These are phyloP conservation scores for Crenuchus spilurus DNA, from an alignment of 2,797 vertebrate species.

Conservation along the genomic window DNA sequence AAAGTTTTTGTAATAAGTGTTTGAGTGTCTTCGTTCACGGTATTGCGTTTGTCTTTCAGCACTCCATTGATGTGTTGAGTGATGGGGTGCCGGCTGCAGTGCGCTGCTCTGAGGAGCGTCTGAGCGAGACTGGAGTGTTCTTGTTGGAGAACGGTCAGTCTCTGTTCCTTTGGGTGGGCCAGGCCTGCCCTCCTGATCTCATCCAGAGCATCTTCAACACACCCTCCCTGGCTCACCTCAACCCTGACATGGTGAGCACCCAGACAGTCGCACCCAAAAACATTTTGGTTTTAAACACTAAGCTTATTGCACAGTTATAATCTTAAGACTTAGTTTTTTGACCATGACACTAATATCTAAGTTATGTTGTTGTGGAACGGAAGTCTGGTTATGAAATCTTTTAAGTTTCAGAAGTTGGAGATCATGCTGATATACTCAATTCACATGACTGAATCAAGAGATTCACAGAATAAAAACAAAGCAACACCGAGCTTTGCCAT, in stretches of 20 bases:
- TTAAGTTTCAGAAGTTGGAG: no score
- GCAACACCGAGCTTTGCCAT: no score
- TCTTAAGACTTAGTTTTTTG: no score
- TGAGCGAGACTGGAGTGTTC: constrained; percentile 87
- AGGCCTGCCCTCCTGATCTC: constrained; percentile 83
- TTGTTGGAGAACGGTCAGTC: constrained; percentile 87
- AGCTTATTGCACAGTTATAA: no score
- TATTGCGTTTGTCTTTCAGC: constrained; percentile 69
- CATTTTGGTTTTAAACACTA: background rate
- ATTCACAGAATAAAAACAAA: no score
- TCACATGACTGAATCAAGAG: no score
- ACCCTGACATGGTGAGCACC: constrained; percentile 78
- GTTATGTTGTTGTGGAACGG: no score
- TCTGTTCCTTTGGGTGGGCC: constrained; percentile 93
- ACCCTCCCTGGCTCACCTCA: constrained; percentile 89
- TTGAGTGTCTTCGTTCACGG: background rate
- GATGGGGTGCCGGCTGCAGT: constrained; percentile 77
- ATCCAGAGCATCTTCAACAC: constrained; percentile 90
- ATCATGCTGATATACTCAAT: no score
- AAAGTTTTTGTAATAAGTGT: no score
- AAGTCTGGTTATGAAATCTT: no score
- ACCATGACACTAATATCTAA: no score
- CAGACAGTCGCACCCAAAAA: background rate
- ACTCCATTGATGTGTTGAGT: constrained; percentile 79
- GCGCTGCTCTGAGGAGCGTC: constrained; percentile 91